phyloP scores from a whole-genome alignment of 2,797 vertebrate genomes.

The Sebastes oblongus region DNA sequence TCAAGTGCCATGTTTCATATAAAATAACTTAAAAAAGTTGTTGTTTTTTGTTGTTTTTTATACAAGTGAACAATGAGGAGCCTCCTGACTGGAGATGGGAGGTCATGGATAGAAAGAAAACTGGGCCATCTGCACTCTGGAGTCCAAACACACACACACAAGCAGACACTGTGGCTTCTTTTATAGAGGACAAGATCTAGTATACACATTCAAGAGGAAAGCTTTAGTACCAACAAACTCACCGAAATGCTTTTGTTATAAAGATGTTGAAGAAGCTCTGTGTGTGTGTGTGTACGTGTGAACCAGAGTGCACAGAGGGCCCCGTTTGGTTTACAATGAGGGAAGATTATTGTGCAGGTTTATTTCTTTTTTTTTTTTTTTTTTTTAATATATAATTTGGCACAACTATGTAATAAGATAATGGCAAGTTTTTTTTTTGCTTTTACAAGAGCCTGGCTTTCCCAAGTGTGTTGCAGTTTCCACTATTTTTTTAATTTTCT shows the following conservation, averaged over 20 bases:
- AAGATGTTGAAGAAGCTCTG: slow-evolving; percentile 47
- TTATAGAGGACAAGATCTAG: slow-evolving; percentile 65
- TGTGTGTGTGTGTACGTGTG: slow-evolving; percentile 30
- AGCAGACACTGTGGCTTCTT: slow-evolving; percentile 54
- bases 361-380: slow-evolving; percentile 31
- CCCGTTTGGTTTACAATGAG: slow-evolving; percentile 79
- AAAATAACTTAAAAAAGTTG: slow-evolving; percentile 73
- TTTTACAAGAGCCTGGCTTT: slow-evolving; percentile 66
- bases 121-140: slow-evolving; percentile 70
- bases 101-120: slow-evolving; percentile 50
- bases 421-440: slow-evolving; percentile 51
- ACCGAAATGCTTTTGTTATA: slow-evolving; percentile 56
- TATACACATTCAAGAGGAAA: slow-evolving; percentile 82
- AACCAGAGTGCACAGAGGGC: slow-evolving; percentile 69
- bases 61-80: slow-evolving; percentile 69
- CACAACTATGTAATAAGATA: slow-evolving; percentile 71
- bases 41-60: slow-evolving; percentile 20
- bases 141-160: slow-evolving; percentile 44
- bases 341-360: slow-evolving; percentile 57
- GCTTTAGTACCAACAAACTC: slow-evolving; percentile 85
- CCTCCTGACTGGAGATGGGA: slow-evolving; percentile 54
- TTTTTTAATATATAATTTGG: slow-evolving; percentile 65
- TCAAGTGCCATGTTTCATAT: slow-evolving; percentile 81
- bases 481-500: slow-evolving; percentile 24
- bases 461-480: slow-evolving; percentile 55